Evolutionary conservation across 2,797 vertebrate genomes (phyloP).

Genomic region (Catamblyrhynchus diadema): DNA sequence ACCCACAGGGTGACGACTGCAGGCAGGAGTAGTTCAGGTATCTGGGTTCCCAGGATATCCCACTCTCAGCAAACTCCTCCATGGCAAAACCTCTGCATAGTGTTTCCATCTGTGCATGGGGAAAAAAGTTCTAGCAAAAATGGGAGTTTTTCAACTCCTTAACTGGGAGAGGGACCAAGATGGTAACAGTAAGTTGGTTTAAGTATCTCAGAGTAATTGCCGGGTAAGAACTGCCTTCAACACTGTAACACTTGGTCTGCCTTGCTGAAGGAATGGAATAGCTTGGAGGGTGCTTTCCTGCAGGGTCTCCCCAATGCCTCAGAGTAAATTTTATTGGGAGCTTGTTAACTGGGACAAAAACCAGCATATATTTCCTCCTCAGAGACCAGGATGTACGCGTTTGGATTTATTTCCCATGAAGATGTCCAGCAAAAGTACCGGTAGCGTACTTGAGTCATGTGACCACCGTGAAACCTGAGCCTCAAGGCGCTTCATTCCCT

Average conservation of each 20-base stretch:
- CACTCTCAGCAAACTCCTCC: not conserved
- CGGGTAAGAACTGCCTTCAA: not conserved
- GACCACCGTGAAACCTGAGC: not conserved
- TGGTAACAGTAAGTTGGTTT: not conserved
- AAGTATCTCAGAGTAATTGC: not conserved
- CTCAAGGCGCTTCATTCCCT: not conserved
- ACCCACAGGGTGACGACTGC: not conserved
- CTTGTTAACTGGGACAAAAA: fast-evolving
- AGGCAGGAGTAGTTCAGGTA: not conserved
- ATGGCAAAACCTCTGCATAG: not conserved
- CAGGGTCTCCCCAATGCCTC: fast-evolving
- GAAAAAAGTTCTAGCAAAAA: not conserved
- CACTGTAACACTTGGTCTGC: not conserved
- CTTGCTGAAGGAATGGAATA: not conserved
- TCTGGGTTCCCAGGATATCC: not conserved
- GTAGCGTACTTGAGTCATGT: fast-evolving
- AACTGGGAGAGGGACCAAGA: not conserved
- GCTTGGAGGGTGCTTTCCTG: not conserved
- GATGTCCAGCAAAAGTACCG: not conserved
- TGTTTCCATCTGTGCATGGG: too few relatives aligned
- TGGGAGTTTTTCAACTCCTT: not conserved
- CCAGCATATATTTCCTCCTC: fast-evolving
- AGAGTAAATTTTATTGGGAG: too few relatives aligned
- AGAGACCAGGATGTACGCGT: not conserved
- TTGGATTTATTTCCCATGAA: not conserved